phyloP scores from a whole-genome alignment of 2,888 invertebrate genomes.

The Pocota personata region DNA sequence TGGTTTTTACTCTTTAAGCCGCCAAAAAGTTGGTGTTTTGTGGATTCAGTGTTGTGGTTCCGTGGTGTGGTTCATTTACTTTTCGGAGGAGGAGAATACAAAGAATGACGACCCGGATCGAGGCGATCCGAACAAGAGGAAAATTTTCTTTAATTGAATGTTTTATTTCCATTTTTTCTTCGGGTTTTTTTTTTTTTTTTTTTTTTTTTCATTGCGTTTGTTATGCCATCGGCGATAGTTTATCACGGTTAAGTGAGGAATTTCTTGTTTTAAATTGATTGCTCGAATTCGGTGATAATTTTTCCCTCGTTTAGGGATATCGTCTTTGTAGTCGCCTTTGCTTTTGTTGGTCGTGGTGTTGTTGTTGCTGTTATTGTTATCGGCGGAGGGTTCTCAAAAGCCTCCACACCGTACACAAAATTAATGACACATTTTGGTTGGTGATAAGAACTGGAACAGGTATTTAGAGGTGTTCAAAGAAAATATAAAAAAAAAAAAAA shows the following conservation, averaged over 20 bases:
- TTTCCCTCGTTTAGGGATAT: conserved; percentile 74
- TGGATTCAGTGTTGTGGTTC: conserved; percentile 51
- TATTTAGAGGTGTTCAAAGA: conserved; percentile 63
- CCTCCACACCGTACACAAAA: conserved; percentile 70
- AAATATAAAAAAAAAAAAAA: conserved; percentile 11
- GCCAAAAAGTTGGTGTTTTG: conserved; percentile 71
- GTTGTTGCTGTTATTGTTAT: conserved; percentile 50
- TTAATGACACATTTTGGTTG: conserved; percentile 73
- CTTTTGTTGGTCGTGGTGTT: conserved; percentile 36
- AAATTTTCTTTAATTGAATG: conserved; percentile 74
- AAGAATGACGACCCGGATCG: conserved; percentile 73
- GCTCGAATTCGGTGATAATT: conserved; percentile 78
- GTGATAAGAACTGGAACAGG: conserved; percentile 66
- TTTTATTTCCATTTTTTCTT: conserved; percentile 70
- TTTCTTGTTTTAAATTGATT: conserved; percentile 78
- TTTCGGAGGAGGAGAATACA: conserved; percentile 60
- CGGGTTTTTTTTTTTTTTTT: conserved; percentile 33
- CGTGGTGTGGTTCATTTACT: conserved; percentile 67
- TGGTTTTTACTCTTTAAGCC: conserved; percentile 48
- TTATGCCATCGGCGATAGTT: conserved; percentile 75
- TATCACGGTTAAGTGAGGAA: conserved; percentile 78
- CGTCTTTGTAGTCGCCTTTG: conserved; percentile 53
- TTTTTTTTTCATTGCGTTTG: conserved; percentile 71
- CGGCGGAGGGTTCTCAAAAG: conserved; percentile 65
- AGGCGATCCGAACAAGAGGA: conserved; percentile 68